phyloP scores from a whole-genome alignment of 2,797 vertebrate species.

The Acridotheres tristis region DNA sequence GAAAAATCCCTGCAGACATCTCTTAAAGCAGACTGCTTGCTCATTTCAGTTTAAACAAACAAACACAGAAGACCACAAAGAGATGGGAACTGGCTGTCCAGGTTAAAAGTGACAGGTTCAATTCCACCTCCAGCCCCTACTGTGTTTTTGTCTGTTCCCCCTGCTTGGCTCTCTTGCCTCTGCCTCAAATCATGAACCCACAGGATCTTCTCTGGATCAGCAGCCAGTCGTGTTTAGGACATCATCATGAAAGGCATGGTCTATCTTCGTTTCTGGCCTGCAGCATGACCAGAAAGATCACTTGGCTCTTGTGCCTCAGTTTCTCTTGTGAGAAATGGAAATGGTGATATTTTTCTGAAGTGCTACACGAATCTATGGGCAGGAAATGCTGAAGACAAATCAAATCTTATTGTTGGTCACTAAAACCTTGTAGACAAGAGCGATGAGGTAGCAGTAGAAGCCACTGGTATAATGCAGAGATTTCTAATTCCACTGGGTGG shows the following conservation, averaged over 20 bases:
- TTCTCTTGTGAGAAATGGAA: not conserved
- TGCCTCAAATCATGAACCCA: not conserved
- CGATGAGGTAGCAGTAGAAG: not conserved
- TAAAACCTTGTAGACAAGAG: not conserved
- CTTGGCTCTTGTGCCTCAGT: not conserved
- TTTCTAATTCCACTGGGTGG: slow-evolving; percentile 59
- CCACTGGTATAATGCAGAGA: not conserved
- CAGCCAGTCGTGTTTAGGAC: not conserved
- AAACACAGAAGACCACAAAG: not conserved
- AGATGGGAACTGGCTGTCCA: not conserved
- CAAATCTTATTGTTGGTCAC: not conserved
- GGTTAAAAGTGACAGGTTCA: not conserved
- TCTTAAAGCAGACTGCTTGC: not conserved
- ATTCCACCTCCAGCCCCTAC: not conserved
- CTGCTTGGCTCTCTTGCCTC: not conserved
- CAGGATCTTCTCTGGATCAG: not conserved
- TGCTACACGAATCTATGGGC: not conserved
- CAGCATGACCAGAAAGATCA: not conserved
- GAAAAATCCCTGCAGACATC: not conserved
- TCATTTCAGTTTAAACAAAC: not conserved
- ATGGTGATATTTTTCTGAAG: not conserved
- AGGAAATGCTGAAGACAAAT: not conserved
- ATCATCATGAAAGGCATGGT: not conserved
- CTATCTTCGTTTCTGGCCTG: not conserved
- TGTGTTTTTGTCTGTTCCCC: not conserved